These are phyloP conservation scores for Eupithecia exiguata DNA, from an alignment of 2,888 invertebrate species.

Conservation along the genomic window DNA sequence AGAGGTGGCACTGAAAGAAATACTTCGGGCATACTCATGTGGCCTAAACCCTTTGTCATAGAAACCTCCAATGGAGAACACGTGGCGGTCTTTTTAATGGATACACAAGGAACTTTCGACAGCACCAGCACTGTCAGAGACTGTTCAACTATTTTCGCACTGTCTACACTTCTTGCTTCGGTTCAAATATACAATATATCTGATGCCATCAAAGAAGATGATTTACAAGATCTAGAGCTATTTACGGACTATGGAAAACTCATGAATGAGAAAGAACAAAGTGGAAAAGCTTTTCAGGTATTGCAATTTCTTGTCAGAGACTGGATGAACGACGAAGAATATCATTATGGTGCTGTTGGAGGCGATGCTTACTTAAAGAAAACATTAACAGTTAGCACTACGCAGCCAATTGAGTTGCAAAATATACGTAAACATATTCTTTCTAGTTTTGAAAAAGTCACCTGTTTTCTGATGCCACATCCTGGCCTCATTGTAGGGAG, in stretches of 20 bases:
- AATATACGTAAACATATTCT: conserved; percentile 26
- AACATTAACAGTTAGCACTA: background rate
- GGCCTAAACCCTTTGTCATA: conserved; percentile 66
- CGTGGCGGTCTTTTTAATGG: conserved; percentile 91
- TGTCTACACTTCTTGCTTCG: conserved; percentile 96
- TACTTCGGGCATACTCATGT: conserved; percentile 35
- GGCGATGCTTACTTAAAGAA: conserved; percentile 25
- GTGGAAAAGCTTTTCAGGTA: conserved; percentile 86
- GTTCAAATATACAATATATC: conserved; percentile 91
- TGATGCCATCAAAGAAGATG: conserved; percentile 96
- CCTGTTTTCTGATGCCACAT: conserved; percentile 37
- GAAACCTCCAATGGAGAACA: conserved; percentile 46
- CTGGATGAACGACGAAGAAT: conserved; percentile 97
- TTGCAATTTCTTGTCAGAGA: conserved; percentile 92
- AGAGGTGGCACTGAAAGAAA: conserved; percentile 85
- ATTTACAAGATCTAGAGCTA: conserved; percentile 92
- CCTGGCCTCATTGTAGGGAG: conserved; percentile 22
- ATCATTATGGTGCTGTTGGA: conserved; percentile 71
- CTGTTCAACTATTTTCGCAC: conserved; percentile 84
- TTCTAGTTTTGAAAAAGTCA: conserved; percentile 25
- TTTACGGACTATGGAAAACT: conserved; percentile 94
- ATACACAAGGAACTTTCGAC: conserved; percentile 98
- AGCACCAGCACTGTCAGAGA: conserved; percentile 97
- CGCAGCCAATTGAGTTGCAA: conserved; percentile 20
- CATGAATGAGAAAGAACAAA: conserved; percentile 84